Evolutionary conservation across 2,888 invertebrate genomes (phyloP).

Genomic region (Trissoscelio sp.): DNA sequence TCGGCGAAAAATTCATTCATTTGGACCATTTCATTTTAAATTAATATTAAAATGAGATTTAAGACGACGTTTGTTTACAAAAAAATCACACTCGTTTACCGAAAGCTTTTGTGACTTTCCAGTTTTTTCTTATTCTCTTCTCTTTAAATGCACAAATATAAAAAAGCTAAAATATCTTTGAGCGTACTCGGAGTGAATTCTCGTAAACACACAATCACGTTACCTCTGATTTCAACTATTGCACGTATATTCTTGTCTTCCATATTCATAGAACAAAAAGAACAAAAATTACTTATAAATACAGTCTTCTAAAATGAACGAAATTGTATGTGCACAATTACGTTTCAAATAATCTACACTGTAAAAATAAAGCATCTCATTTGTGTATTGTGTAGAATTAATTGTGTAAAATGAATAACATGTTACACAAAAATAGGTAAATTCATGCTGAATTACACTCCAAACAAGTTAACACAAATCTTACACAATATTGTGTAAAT

Average conservation of each 20-base stretch:
- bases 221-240: slow-evolving; percentile 24
- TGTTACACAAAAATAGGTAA: too few relatives aligned
- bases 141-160: slow-evolving; percentile 32
- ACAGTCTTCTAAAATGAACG: background rate
- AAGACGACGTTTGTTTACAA: slow-evolving; percentile 23
- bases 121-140: slow-evolving; percentile 2
- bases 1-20: slow-evolving; percentile 13
- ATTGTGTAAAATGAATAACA: too few relatives aligned
- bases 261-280: slow-evolving; percentile 4
- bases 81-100: slow-evolving; percentile 16
- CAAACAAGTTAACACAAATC: too few relatives aligned
- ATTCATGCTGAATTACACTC: too few relatives aligned
- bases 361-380: too few relatives aligned
- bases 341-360: too few relatives aligned
- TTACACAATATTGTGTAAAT: too few relatives aligned
- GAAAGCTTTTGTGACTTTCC: slow-evolving; percentile 17
- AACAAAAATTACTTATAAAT: background rate
- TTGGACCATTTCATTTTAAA: slow-evolving; percentile 17
- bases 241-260: slow-evolving; percentile 9
- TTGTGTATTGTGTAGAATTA: too few relatives aligned
- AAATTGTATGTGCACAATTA: too few relatives aligned
- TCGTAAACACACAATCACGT: slow-evolving; percentile 30
- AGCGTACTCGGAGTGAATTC: slow-evolving; percentile 19
- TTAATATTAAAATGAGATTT: slow-evolving; percentile 26
- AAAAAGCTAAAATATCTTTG: slow-evolving; percentile 43